Evolutionary conservation across 2,797 vertebrate genomes (phyloP).

Genomic region (Argya squamiceps): DNA sequence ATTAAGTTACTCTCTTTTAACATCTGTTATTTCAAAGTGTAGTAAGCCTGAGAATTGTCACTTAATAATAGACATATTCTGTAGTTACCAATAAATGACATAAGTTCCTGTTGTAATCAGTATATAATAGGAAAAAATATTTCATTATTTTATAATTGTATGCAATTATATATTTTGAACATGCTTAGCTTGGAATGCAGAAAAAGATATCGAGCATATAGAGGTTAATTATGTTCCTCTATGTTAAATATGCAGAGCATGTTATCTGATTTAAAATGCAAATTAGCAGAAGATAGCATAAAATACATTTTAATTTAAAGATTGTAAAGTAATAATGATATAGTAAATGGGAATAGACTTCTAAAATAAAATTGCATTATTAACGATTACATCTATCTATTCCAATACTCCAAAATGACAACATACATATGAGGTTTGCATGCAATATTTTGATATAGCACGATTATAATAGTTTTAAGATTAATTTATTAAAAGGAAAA

Average conservation of each 20-base stretch:
- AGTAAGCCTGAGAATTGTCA: not conserved
- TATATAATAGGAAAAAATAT: not conserved
- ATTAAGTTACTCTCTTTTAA: not conserved
- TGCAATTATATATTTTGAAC: slow-evolving; percentile 13
- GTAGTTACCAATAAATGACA: not conserved
- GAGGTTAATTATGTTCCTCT: slow-evolving; percentile 58
- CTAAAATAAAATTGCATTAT: slow-evolving; percentile 33
- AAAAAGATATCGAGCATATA: not conserved
- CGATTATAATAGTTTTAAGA: not conserved
- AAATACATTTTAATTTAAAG: slow-evolving; percentile 50
- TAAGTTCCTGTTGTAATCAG: not conserved
- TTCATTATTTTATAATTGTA: slow-evolving; percentile 38
- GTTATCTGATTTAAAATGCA: slow-evolving; percentile 62
- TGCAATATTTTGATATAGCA: not conserved
- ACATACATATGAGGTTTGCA: not conserved
- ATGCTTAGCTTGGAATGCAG: slow-evolving; percentile 14
- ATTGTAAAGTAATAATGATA: slow-evolving; percentile 28
- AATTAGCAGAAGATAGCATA: slow-evolving; percentile 30
- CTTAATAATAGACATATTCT: not conserved
- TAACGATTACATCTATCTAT: slow-evolving; percentile 1
- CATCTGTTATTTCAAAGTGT: not conserved
- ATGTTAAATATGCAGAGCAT: slow-evolving; percentile 28
- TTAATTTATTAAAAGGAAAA: not conserved
- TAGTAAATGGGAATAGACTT: not conserved
- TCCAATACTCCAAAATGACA: not conserved